Evolutionary conservation across 2,888 invertebrate genomes (phyloP).

Genomic region (Leptinotarsa tumamoca): DNA sequence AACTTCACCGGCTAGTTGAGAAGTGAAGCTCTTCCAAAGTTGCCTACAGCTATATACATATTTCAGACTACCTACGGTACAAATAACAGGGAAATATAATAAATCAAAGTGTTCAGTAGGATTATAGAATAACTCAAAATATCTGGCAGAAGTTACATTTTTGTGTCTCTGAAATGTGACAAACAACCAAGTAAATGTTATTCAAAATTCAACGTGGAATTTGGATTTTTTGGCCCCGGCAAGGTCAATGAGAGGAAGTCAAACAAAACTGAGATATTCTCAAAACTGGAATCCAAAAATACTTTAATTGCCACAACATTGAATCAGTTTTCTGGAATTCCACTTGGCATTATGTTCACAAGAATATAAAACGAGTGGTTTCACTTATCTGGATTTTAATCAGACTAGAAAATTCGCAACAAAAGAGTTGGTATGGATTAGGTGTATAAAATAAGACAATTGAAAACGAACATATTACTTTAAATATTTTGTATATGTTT

Average conservation of each 20-base stretch:
- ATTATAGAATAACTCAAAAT: slow-evolving; percentile 2
- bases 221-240: neutral
- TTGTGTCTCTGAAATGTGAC: neutral
- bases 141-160: neutral
- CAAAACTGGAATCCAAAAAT: neutral
- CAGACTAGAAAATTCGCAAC: neutral
- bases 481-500: too few relatives aligned
- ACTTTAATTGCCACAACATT: neutral
- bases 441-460: neutral
- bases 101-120: neutral
- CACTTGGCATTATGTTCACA: neutral
- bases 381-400: neutral
- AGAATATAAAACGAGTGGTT: neutral
- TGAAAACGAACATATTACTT: too few relatives aligned
- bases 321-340: slow-evolving; percentile 14
- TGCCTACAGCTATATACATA: neutral
- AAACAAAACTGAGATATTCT: neutral
- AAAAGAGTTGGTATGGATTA: neutral
- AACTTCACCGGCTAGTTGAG: too few relatives aligned
- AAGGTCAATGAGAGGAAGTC: slow-evolving; percentile 9
- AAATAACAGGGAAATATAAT: neutral
- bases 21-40: neutral
- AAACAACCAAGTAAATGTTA: neutral
- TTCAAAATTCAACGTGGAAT: slow-evolving; percentile 1
- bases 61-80: neutral